Percentiles rank a stretch among this genome's conserved stretches.
These are phyloP conservation scores for Notarius quadriscutis DNA, from an alignment of 2,113 vertebrate genomes.

Conservation along the genomic window DNA sequence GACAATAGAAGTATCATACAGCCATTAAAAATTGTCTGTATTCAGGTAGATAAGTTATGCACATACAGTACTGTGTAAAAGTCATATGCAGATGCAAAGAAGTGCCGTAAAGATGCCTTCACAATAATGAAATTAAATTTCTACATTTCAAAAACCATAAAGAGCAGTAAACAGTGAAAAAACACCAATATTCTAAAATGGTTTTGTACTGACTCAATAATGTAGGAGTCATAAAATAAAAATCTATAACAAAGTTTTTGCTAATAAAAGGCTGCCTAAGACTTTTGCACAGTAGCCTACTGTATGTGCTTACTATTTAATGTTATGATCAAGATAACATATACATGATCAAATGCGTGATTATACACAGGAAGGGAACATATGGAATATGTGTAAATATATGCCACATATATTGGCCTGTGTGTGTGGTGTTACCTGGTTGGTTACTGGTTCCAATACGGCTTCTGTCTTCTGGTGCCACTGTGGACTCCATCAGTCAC, in stretches of 20 bases:
- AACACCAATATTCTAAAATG: too few species aligned
- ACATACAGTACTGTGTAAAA: neutral
- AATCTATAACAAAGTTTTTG: too few species aligned
- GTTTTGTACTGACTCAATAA: too few species aligned
- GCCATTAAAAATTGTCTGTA: neutral
- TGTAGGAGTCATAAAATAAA: too few species aligned
- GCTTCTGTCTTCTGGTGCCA: neutral
- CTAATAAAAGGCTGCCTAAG: too few species aligned
- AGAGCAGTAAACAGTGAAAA: too few species aligned
- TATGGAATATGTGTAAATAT: neutral
- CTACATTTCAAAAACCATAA: too few species aligned
- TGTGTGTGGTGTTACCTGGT: constrained; percentile 6
- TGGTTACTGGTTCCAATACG: neutral
- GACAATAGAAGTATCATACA: neutral
- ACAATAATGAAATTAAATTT: too few species aligned
- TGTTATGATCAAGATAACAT: neutral
- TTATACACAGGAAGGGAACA: neutral
- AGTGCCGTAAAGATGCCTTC: too few species aligned
- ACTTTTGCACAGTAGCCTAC: too few species aligned
- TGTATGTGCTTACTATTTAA: neutral
- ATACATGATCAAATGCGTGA: neutral
- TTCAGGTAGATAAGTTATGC: neutral
- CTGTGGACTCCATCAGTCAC: neutral
- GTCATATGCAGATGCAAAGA: too few species aligned
- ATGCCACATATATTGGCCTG: neutral